Percentiles rank a stretch among this genome's conserved stretches.
phyloP scores from a whole-genome alignment of 2,113 vertebrate genomes.

The Heptranchias perlo region DNA sequence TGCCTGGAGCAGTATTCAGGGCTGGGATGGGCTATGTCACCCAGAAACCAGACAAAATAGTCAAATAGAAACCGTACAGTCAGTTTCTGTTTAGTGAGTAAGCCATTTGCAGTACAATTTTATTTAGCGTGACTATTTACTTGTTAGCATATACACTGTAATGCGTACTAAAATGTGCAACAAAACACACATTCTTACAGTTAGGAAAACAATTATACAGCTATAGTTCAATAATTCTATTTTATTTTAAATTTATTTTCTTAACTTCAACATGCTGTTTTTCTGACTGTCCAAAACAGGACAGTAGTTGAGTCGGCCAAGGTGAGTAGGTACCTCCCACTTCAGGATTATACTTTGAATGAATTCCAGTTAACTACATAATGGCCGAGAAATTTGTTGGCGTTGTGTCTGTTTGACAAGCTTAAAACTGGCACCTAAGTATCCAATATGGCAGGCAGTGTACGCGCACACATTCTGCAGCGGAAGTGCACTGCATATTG shows the following conservation, averaged over 20 bases:
- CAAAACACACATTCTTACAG: not conserved
- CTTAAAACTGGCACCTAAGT: not conserved
- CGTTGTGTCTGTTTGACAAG: not conserved
- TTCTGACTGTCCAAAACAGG: not conserved
- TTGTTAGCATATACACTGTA: not conserved
- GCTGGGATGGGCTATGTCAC: conserved; percentile 37
- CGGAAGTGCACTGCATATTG: not conserved
- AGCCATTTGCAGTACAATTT: not conserved
- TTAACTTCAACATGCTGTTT: not conserved
- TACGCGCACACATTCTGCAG: not conserved
- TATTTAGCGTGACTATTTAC: not conserved
- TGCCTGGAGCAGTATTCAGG: conserved; percentile 67
- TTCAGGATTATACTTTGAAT: not conserved
- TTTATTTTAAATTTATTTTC: conserved; percentile 17
- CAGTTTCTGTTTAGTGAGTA: conserved; percentile 9
- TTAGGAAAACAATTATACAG: not conserved
- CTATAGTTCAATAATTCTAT: not conserved
- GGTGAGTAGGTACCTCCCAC: not conserved
- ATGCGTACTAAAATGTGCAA: not conserved
- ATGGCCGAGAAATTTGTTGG: not conserved
- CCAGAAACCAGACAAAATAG: conserved; percentile 45
- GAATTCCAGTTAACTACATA: not conserved
- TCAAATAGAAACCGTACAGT: conserved; percentile 59
- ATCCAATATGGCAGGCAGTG: not conserved
- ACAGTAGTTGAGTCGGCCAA: not conserved